A percentile compares a stretch with the other conserved stretches of the same genome.
phyloP scores from a whole-genome alignment of 2,113 vertebrate genomes.

The Brienomyrus longianalis region DNA sequence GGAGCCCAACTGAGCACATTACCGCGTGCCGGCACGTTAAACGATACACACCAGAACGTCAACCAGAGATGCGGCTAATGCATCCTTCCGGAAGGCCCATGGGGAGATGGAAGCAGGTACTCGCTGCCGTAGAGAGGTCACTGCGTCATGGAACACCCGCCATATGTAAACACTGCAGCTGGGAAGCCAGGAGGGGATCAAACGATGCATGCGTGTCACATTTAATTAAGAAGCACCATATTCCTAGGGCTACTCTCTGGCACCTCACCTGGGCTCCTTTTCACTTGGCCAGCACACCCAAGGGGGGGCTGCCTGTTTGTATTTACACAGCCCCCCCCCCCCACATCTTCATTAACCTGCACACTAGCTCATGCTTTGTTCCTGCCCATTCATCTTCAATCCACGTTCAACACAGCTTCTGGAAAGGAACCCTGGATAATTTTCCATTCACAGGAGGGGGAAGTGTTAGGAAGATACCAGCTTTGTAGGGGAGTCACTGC shows the following conservation, averaged over 20 bases:
- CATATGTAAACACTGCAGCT: conserved; percentile 48
- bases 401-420: not conserved
- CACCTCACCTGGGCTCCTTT: conserved; percentile 46
- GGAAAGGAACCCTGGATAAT: not conserved
- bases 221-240: conserved; percentile 59
- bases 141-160: not conserved
- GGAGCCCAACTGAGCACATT: not conserved
- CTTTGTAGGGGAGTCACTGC: not conserved
- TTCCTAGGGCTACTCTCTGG: conserved; percentile 45
- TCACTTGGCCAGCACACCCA: conserved; percentile 31
- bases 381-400: conserved; percentile 15
- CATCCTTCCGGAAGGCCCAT: not conserved
- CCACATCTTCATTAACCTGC: conserved; percentile 33
- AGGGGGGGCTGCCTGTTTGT: conserved; percentile 36
- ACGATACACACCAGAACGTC: not conserved
- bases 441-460: conserved; percentile 16
- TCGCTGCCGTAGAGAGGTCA: not conserved
- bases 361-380: conserved; percentile 24
- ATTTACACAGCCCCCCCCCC: conserved; percentile 21
- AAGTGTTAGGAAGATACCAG: not conserved
- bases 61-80: not conserved
- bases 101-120: not conserved
- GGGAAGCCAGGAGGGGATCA: conserved; percentile 38
- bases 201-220: conserved; percentile 37
- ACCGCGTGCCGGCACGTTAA: not conserved